Percentiles rank a stretch among this genome's conserved stretches.
Evolutionary conservation across 1,140 invertebrate genomes (phyloP).

Genomic region (Euglossa dilemma): DNA sequence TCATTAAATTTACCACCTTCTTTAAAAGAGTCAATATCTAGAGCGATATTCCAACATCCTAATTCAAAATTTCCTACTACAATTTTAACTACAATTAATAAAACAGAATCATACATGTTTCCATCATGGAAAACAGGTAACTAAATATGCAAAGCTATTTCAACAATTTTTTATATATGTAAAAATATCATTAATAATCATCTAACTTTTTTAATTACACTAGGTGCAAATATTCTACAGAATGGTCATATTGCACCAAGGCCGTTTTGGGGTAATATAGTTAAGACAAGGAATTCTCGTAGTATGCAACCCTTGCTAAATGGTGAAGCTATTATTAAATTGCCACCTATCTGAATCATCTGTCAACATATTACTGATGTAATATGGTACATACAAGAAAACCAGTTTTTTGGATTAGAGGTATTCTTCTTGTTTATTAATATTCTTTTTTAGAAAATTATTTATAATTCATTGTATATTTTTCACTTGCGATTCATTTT

Average conservation of each 20-base stretch:
- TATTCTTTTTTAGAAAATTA: constrained; percentile 41
- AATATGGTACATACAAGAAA: constrained; percentile 15
- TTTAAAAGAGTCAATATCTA: constrained; percentile 76
- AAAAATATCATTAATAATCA: constrained; percentile 25
- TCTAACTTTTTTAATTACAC: constrained; percentile 44
- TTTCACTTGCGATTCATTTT: constrained; percentile 18
- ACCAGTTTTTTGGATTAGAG: constrained; percentile 7
- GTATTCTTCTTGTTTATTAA: constrained; percentile 33
- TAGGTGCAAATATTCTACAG: constrained; percentile 59
- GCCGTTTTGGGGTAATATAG: constrained; percentile 71
- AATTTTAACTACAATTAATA: constrained; percentile 62
- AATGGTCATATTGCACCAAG: constrained; percentile 66
- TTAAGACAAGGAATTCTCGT: constrained; percentile 33
- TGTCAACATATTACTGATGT: not conserved
- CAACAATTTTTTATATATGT: not conserved
- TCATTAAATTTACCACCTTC: constrained; percentile 79
- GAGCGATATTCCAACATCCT: constrained; percentile 76
- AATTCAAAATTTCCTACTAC: constrained; percentile 72
- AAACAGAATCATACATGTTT: constrained; percentile 70
- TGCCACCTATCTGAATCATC: constrained; percentile 55
- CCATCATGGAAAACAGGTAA: constrained; percentile 77
- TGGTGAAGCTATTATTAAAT: constrained; percentile 40
- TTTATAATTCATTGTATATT: constrained; percentile 35
- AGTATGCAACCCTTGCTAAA: constrained; percentile 13
- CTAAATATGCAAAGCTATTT: not conserved